Evolutionary conservation across 2,888 invertebrate genomes (phyloP).

Genomic region (Caenorhabditis sinica): DNA sequence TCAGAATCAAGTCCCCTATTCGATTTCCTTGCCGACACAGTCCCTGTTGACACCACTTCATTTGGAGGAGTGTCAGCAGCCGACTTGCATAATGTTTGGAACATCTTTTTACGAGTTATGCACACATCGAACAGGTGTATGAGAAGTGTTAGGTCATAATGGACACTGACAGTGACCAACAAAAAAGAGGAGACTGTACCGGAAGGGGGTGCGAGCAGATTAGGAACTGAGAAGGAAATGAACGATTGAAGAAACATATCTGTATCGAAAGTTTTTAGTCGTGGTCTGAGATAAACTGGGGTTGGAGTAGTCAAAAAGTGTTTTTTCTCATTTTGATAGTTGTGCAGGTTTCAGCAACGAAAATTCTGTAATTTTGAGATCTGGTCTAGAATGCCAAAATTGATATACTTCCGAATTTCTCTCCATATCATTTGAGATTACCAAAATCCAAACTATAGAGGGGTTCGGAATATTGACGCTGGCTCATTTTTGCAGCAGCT

Average conservation of each 20-base stretch:
- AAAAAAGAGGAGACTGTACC: constrained; percentile 24
- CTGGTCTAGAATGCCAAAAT: too few relatives aligned
- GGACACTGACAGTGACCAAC: constrained; percentile 6
- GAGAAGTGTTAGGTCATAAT: constrained; percentile 50
- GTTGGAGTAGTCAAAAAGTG: too few relatives aligned
- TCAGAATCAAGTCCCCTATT: constrained; percentile 10
- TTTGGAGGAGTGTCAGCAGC: constrained; percentile 6
- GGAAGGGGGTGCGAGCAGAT: background rate
- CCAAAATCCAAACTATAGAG: too few relatives aligned
- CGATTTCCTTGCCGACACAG: constrained; percentile 11
- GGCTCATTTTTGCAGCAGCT: too few relatives aligned
- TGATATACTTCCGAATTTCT: too few relatives aligned
- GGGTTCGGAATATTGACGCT: too few relatives aligned
- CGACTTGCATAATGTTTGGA: constrained; percentile 53
- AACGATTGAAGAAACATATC: too few relatives aligned
- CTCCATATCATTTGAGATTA: background rate
- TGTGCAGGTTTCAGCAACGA: too few relatives aligned
- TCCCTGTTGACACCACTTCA: constrained; percentile 42
- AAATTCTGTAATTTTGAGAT: too few relatives aligned
- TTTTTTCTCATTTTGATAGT: too few relatives aligned
- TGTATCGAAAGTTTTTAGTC: background rate
- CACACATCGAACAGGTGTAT: constrained; percentile 36
- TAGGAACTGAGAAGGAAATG: background rate
- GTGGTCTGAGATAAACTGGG: too few relatives aligned
- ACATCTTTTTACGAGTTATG: constrained; percentile 12